These are phyloP conservation scores for Venustaconcha ellipsiformis DNA, from an alignment of 1,140 invertebrate species.

Conservation along the genomic window DNA sequence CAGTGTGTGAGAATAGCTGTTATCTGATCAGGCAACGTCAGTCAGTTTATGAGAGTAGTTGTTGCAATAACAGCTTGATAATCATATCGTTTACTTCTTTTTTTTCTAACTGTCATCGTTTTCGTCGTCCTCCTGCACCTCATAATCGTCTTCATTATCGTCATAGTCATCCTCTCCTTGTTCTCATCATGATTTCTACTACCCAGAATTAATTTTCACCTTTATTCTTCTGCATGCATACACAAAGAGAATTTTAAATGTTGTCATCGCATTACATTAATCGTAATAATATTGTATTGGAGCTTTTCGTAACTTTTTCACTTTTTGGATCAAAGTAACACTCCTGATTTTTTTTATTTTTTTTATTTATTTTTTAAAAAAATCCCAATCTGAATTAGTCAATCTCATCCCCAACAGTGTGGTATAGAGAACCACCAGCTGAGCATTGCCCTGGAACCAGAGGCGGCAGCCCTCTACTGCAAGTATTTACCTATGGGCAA, in stretches of 20 bases:
- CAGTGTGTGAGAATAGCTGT: no score
- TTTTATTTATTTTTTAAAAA: no score
- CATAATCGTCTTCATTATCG: no score
- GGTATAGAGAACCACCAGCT: constrained; percentile 30
- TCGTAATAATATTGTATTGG: neutral
- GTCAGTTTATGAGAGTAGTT: no score
- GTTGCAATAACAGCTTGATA: no score
- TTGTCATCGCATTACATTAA: neutral
- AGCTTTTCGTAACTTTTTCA: neutral
- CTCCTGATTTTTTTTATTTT: neutral
- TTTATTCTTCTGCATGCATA: no score
- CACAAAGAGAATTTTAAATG: neutral
- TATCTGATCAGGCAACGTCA: no score
- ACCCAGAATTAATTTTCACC: no score
- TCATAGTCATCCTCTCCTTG: neutral
- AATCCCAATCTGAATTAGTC: neutral
- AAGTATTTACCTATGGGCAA: constrained; percentile 26
- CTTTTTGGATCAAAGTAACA: neutral
- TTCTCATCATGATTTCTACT: no score
- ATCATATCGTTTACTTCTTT: no score
- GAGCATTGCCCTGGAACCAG: constrained; percentile 38
- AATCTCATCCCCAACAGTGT: constrained; percentile 15
- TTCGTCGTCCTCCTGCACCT: no score
- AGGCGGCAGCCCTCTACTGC: constrained; percentile 38
- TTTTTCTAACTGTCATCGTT: no score